These are phyloP conservation scores for Elmis aenea DNA, from an alignment of 2,888 invertebrate genomes.

Conservation along the genomic window DNA sequence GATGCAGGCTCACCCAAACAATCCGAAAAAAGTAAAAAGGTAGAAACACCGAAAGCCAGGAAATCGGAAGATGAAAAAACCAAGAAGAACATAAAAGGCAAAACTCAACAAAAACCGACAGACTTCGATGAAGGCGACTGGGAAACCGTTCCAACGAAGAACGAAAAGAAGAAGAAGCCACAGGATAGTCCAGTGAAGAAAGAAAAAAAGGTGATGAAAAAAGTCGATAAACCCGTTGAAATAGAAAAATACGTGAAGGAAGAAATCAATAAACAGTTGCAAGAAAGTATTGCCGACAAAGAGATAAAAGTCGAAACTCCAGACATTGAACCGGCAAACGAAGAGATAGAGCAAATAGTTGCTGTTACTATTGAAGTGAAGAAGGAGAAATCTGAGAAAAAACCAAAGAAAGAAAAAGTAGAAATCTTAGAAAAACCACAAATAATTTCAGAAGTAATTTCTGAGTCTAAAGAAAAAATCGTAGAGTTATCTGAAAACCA, in stretches of 20 bases:
- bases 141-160: conserved; percentile 66
- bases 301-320: conserved; percentile 17
- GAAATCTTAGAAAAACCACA: conserved; percentile 6
- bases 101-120: conserved; percentile 60
- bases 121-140: conserved; percentile 72
- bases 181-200: conserved; percentile 47
- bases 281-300: conserved; percentile 33
- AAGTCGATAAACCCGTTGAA: conserved; percentile 44
- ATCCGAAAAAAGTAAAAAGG: conserved; percentile 52
- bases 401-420: conserved; percentile 41
- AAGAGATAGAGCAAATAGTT: conserved; percentile 35
- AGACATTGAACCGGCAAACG: conserved; percentile 27
- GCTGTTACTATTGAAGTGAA: conserved; percentile 33
- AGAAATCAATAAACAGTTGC: conserved; percentile 49
- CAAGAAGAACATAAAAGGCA: conserved; percentile 55
- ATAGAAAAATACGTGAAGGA: conserved; percentile 51
- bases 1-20: conserved; percentile 36
- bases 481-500: conserved; percentile 32
- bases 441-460: conserved; percentile 14
- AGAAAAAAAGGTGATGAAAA: conserved; percentile 42
- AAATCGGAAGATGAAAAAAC: conserved; percentile 51
- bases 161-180: conserved; percentile 70
- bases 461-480: conserved; percentile 27
- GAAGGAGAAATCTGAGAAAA: conserved; percentile 42
- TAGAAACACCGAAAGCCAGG: conserved; percentile 52